Evolutionary conservation across 2,888 invertebrate genomes (phyloP).

Genomic region (Lithosia quadra): DNA sequence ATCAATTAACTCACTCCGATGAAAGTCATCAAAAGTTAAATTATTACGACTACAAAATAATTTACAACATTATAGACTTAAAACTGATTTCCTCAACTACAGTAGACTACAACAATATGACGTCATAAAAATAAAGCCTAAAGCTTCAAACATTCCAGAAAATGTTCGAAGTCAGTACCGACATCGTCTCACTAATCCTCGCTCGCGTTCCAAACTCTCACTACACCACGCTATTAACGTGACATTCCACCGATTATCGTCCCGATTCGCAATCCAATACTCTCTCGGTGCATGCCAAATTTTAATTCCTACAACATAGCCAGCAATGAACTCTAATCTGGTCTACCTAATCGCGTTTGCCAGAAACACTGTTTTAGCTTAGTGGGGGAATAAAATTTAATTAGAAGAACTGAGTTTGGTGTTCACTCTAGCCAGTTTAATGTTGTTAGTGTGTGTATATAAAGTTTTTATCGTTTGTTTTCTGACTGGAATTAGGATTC

Average conservation of each 20-base stretch:
- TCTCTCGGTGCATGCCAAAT: constrained; percentile 24
- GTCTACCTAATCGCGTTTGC: constrained; percentile 36
- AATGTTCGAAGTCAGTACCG: constrained; percentile 26
- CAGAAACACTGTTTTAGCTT: constrained; percentile 25
- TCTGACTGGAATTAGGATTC: constrained; percentile 2
- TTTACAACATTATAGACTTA: constrained; percentile 8
- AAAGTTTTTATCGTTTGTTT: constrained; percentile 41
- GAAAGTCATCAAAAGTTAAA: background rate
- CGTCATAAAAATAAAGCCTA: constrained; percentile 31
- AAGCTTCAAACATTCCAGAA: constrained; percentile 32
- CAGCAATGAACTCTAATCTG: constrained; percentile 29
- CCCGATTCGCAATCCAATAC: constrained; percentile 35
- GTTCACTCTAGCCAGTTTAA: constrained; percentile 41
- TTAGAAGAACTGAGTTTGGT: constrained; percentile 40
- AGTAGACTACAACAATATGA: constrained; percentile 9
- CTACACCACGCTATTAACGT: constrained; percentile 31
- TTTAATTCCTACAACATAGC: constrained; percentile 26
- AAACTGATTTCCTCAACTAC: constrained; percentile 32
- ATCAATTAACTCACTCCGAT: background rate
- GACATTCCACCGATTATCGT: constrained; percentile 31
- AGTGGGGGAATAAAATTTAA: constrained; percentile 47
- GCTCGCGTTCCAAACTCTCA: constrained; percentile 18
- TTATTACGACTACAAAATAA: background rate
- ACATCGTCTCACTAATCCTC: constrained; percentile 39
- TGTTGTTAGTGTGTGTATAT: constrained; percentile 37